Base-by-base conservation (phyloP, 2,113 vertebrate species). In the Phocoena phocoena region DNA sequence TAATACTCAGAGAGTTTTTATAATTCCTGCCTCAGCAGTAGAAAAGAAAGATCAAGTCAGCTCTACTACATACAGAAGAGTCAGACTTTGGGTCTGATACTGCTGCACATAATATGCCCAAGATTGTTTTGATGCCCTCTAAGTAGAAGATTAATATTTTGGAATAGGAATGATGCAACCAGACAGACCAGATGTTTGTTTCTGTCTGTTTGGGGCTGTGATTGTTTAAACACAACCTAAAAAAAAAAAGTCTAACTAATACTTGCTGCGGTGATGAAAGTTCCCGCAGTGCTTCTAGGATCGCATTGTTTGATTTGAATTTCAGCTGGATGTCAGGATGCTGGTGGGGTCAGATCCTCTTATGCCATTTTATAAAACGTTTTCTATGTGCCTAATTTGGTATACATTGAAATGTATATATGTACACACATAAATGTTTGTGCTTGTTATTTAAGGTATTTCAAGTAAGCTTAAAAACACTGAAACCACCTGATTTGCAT, bases 401-500 rank as follows among this genome's bases (percentile, higher is more conserved):
- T 95, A 93, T 97, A 87, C 80, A 96, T 92, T 93, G 88, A 95
- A 95, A 74, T 97, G 84, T 96, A 90, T 96, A 97, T n/a, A 94
- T 95, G 58, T 93, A 97, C 60, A 97, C 93, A 97, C 41, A 82
- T 41, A 95, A 97, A 96, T 97, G 96, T 93, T 96, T 97, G 80
- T 96, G 84, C 88, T 98, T 96, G 84, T 96, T 98, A 95, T 96
- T 89, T 96, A 94, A 98, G 96, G 63, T 98, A 97, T 97, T 97
- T 85, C 84, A 93, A 93, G 79, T 92, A 93, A 98, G 73, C 80
- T 83, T 97, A 96, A 90, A 98, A 98, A 94, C 58, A 95, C 88
- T 83, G 68, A 93, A 97, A 91, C 88, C 96, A 98, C 96, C 97
- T 98, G 97, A 98, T 98, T 97, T 97, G 95, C 97, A 98, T 97